Percentiles rank a stretch among this genome's conserved stretches.
These are phyloP conservation scores for Aromia moschata DNA, from an alignment of 2,888 invertebrate species.

Conservation along the genomic window DNA sequence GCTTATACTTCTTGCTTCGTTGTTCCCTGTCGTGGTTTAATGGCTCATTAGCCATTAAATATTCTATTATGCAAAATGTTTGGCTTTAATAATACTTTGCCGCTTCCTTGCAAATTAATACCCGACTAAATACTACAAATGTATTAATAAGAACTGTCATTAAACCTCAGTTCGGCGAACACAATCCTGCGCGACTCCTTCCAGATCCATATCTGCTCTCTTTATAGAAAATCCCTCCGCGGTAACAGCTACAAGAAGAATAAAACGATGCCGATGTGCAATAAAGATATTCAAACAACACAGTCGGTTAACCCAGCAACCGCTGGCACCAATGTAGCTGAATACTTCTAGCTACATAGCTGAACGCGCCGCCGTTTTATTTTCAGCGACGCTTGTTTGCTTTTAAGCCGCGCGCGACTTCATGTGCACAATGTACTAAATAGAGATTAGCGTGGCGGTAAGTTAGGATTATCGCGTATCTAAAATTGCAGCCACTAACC, in stretches of 20 bases:
- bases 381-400: slow-evolving; percentile 7
- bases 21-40: no score
- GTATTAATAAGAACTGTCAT: no score
- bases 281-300: slow-evolving; percentile 20
- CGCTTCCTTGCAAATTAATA: no score
- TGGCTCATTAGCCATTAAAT: no score
- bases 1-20: no score
- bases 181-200: neutral
- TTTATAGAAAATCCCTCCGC: slow-evolving; percentile 5
- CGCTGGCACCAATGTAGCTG: slow-evolving; percentile 1
- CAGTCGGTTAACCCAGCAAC: slow-evolving; percentile 23
- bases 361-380: slow-evolving; percentile 18
- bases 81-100: no score
- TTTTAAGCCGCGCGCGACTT: slow-evolving; percentile 18
- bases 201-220: neutral
- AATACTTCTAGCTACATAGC: slow-evolving; percentile 9
- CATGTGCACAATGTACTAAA: slow-evolving; percentile 37
- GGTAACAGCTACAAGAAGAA: slow-evolving; percentile 4
- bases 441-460: slow-evolving; percentile 40
- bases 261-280: neutral
- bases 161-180: slow-evolving; percentile 2
- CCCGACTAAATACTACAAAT: no score
- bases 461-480: slow-evolving; percentile 43
- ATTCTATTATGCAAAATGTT: no score
- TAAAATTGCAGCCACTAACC: slow-evolving; percentile 35